Evolutionary conservation across 2,797 vertebrate species (phyloP), one percentile per base, ranked within the genome.

Genomic region (Bufotes viridis): DNA sequence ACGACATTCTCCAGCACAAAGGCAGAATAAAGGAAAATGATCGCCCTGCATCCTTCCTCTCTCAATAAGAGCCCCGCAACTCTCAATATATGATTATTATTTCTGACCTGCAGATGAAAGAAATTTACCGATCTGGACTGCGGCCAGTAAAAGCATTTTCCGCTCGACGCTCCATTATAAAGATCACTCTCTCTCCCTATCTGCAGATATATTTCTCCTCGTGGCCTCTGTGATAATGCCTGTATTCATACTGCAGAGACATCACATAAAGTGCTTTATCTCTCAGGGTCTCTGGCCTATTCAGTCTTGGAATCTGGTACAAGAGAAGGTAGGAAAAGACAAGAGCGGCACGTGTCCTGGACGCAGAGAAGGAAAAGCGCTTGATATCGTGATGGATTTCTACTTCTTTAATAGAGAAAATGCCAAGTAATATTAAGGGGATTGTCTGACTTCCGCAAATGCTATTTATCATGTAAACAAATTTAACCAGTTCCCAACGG

Each of bases 71-170:
- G 22, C 0, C 80, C n/a, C 2, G 4, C 7, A 88, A 3, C 90
- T 90, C 89, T 81, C 24, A 1, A 72, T 58, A 20, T 82, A 24
- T 22, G 4, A 1, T 72, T 88, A 87, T 65, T 81, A 88, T 82
- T 82, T 82, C 15, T 86, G 88, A 86, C 83, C 83, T 78, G 34
- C 15, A 12, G 58, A 89, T 49, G 78, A 85, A 58, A 34, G n/a
- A 18, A 55, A 67, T 82, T 69, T 85, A 49, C 26, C 63, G 82
- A 2, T 82, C 8, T 86, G 88, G 80, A 82, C 58, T 20, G 10
- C 42, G 57, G 49, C 88, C 79, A 89, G 81, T 75, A 20, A 82
- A 86, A 89, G 79, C 79, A 78, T 70, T 86, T 78, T 26, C 72
- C 14, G 22, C 67, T 61, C 42, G 51, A 5, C 34, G 4, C 17